A percentile compares a stretch with the other conserved stretches of the same genome.
These are phyloP conservation scores for Bimastos eiseni DNA, from an alignment of 2,888 invertebrate genomes.

Conservation along the genomic window DNA sequence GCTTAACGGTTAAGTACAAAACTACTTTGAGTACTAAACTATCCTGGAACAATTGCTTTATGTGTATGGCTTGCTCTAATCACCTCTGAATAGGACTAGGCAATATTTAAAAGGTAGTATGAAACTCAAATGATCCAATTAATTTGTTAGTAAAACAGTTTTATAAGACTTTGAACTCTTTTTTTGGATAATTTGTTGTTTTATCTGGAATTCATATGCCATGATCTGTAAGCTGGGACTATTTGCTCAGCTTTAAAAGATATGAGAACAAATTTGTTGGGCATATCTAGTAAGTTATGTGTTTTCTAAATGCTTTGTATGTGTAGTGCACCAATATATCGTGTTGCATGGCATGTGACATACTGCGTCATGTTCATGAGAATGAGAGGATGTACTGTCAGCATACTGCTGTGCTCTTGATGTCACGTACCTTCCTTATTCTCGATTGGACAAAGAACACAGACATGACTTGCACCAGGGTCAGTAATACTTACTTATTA, in stretches of 20 bases:
- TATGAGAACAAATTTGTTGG: neutral
- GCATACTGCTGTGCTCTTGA: neutral
- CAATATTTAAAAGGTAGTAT: neutral
- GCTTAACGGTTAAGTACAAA: too few species aligned
- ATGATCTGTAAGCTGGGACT: neutral
- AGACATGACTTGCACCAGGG: neutral
- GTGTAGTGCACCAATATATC: neutral
- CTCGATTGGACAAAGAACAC: neutral
- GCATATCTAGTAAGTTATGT: neutral
- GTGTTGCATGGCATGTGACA: conserved; percentile 6
- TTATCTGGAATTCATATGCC: neutral
- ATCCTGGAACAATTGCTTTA: too few species aligned
- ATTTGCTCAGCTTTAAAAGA: neutral
- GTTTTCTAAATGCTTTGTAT: neutral
- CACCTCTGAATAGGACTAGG: neutral
- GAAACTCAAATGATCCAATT: neutral
- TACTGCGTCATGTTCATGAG: neutral
- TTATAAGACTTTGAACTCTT: neutral
- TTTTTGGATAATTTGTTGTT: neutral
- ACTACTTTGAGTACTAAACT: too few species aligned
- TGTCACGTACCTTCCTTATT: conserved; percentile 7
- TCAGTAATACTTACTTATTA: neutral
- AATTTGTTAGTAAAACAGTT: neutral
- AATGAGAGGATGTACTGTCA: neutral
- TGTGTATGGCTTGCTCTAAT: neutral